These are phyloP conservation scores for Clarias platycephalus DNA, from an alignment of 2,797 vertebrate genomes.

Conservation along the genomic window DNA sequence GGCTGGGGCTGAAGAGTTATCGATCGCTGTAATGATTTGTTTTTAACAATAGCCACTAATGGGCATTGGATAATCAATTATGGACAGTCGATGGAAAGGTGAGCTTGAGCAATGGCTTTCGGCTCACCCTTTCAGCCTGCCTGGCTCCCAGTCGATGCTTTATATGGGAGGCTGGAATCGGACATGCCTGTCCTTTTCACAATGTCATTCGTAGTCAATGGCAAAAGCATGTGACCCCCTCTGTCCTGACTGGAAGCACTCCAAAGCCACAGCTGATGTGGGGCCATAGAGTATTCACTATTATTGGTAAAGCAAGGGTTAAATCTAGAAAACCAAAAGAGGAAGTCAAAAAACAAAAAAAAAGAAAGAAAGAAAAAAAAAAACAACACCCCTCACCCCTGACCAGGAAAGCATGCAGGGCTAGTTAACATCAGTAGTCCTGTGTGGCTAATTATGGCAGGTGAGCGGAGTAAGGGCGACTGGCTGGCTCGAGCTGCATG, in stretches of 20 bases:
- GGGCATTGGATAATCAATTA: conserved; percentile 95
- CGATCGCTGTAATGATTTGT: conserved; percentile 92
- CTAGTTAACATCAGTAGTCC: conserved; percentile 76
- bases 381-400: conserved; percentile 38
- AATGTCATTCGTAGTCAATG: conserved; percentile 51
- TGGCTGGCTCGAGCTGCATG: conserved; percentile 63
- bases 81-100: conserved; percentile 89
- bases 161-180: conserved; percentile 20
- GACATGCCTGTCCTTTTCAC: conserved; percentile 47
- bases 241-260: conserved; percentile 22
- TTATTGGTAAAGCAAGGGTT: conserved; percentile 8
- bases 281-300: background rate
- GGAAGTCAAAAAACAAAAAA: conserved; percentile 56
- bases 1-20: conserved; percentile 85
- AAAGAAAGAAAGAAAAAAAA: conserved; percentile 30
- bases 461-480: conserved; percentile 66
- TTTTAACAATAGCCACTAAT: conserved; percentile 96
- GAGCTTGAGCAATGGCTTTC: conserved; percentile 72
- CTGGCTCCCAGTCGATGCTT: conserved; percentile 48
- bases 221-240: conserved; percentile 37
- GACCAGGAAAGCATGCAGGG: conserved; percentile 59
- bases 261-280: background rate
- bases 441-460: conserved; percentile 80
- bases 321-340: conserved; percentile 49
- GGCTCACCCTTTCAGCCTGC: conserved; percentile 67